Evolutionary conservation across 2,113 vertebrate genomes (phyloP), one percentile per base, ranked within the genome.

Genomic region (Xerus inauris): DNA sequence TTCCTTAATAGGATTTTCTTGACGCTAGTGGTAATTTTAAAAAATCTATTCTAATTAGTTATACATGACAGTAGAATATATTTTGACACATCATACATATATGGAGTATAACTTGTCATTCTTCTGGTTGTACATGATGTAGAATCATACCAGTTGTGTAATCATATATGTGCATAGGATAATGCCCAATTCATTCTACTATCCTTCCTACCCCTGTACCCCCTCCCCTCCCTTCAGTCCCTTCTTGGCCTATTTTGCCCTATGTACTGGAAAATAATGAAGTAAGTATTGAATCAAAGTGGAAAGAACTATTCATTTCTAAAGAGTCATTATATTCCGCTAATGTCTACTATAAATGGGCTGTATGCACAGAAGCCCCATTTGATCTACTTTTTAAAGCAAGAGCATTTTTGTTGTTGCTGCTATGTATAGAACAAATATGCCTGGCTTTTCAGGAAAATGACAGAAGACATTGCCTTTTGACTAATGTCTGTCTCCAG

Each of bases 401-500:
- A 88, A 91, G 12, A 85, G 10, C 40, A 77, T 54, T 95, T 84
- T 73, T 86, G 38, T 76, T 81, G 42, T 71, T 88, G 22, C 65
- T 95, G 26, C 20, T 87, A 12, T 72, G 64, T 95, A 85, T 85
- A 67, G 38, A 93, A 72, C n/a, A 79, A 87, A 42, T 38, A 87
- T 59, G 89, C 47, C 16, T 64, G 87, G 76, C 4, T 94, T 92
- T 95, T 88, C 16, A 57, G 67, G 69, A 95, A 96, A 76, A 87
- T 90, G 76, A 95, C 38, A 89, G 81, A 88, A 81, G 17, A 71
- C 59, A 77, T 90, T 97, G 67, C 91, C 47, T 85, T 94, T 97
- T 96, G 92, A 97, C n/a, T 87, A 96, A 95, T 92, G 45, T 92
- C 40, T 83, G 35, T 94, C 81, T 95, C 72, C 54, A 71, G 82